Evolutionary conservation across 1,140 invertebrate species (phyloP), one percentile per base, ranked within the genome.

Genomic region (Hyposmocoma kahamanoa): DNA sequence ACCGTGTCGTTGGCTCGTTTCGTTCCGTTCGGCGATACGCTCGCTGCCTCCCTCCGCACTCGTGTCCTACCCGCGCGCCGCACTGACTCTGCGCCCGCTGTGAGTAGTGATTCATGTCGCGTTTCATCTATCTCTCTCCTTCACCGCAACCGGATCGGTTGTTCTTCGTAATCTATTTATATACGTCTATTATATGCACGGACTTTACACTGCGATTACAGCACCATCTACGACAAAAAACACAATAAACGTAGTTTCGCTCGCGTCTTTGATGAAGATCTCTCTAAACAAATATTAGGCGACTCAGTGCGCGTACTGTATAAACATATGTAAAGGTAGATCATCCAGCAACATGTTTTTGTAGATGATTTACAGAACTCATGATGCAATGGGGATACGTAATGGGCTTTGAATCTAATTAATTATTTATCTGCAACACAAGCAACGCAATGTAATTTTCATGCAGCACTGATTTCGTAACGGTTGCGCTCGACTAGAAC

Each of bases 91-190:
- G 64, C 66, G 67, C 69, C 63, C 66, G 64, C 72, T 69, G 72
- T 61, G 63, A 74, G 75, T 28, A 21, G 32, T 22, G 63, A 76
- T 85, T 85, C 82, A 85, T 82, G 79, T 80, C 72, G 82, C 77
- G 75, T 80, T 83, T 72, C 83, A 83, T 83, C 82, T 83, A 79
- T 85, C 82, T 85, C 82, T 70, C 80, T 85, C 79, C 75, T 83
- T 79, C 79, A 65, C 71, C 78, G 73, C 77, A 83, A 83, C 79
- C 82, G 81, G 81, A 84, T 83, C 81, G 81, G 75, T 81, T 73
- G 77, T 79, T 76, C 79, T 79, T 74, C 67, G 74, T 84, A 83
- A 81, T 82, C 79, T 84, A 83, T 84, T 83, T 81, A 79, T n/a
- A n/a, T 81, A 76, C 60, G 60, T 77, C 69, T 82, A 67, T 49